Evolutionary conservation across 2,888 invertebrate genomes (phyloP).

Genomic region (Ptychoptera albimana): DNA sequence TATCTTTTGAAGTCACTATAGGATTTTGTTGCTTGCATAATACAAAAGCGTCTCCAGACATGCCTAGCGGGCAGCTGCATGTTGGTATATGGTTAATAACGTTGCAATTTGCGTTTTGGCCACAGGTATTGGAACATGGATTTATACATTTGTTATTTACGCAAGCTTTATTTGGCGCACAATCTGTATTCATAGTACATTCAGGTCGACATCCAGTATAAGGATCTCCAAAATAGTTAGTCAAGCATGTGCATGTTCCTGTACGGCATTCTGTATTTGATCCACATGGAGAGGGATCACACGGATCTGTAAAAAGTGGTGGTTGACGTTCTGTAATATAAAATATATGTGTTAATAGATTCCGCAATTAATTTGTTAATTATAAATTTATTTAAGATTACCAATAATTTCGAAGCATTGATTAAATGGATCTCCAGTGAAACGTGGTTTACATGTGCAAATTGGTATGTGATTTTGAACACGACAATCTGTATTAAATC

Average conservation of each 20-base stretch:
- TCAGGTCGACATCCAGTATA: conserved; percentile 50
- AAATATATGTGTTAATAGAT: conserved; percentile 4
- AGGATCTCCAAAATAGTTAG: conserved; percentile 47
- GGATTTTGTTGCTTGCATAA: conserved; percentile 31
- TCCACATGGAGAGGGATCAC: conserved; percentile 60
- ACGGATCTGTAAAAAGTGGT: conserved; percentile 46
- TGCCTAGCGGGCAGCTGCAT: conserved; percentile 49
- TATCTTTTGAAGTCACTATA: conserved; percentile 24
- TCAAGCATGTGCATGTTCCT: conserved; percentile 42
- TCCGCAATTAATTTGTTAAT: neutral
- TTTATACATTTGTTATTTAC: conserved; percentile 54
- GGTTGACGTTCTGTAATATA: conserved; percentile 27
- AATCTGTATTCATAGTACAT: conserved; percentile 58
- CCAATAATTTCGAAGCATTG: conserved; percentile 36
- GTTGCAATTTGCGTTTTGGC: conserved; percentile 50
- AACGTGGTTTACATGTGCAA: conserved; percentile 42
- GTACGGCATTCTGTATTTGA: conserved; percentile 56
- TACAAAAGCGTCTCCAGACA: conserved; percentile 52
- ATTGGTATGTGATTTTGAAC: conserved; percentile 54
- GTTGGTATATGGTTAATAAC: conserved; percentile 60
- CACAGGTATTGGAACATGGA: conserved; percentile 61
- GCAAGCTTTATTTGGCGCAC: conserved; percentile 50
- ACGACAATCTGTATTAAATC: conserved; percentile 51
- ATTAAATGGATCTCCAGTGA: conserved; percentile 50
- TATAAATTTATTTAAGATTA: conserved; percentile 5